Evolutionary conservation across 2,113 vertebrate genomes (phyloP), one percentile per base, ranked within the genome.

Genomic region (Tragulus kanchil): DNA sequence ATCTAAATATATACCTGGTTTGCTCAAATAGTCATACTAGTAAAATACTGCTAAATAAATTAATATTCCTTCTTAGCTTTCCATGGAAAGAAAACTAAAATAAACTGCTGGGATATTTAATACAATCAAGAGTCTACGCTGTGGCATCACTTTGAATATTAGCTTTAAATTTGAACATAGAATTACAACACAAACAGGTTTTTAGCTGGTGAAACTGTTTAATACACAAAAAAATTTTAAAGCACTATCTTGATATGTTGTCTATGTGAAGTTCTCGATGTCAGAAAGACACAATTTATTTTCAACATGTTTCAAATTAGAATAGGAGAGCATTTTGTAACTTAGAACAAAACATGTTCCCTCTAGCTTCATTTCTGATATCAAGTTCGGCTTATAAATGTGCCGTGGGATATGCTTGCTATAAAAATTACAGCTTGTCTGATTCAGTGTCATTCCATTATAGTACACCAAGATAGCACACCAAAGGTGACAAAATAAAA

Each of bases 351-450:
- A 96, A 50, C 50, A 73, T 79, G 21, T 75, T 93, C 65, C 28
- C 58, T 78, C 52, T 83, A 89, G 81, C 87, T 77, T 81, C 64
- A 23, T 83, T 95, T 96, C 69, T 94, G 59, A 91, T 97, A 89
- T 73, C 17, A 81, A 86, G 93, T 86, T 87, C 45, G 62, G 85
- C 50, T 71, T 94, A 95, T 89, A 97, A 89, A 97, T 95, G 85
- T 96, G 73, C 65, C 65, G 62, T 86, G 88, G 96, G 86, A 94
- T 84, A 95, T 69, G 61, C 45, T 77, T 83, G 67, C 77, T 96
- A 86, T 93, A 97, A 97, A 96, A 96, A 94, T 96, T 95, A 95
- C 48, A 96, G 85, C 67, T 92, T 95, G 61, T 93, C 61, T 73
- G 42, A 94, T 86, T 94, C 81, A 42, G 21, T 8, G 8, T 61